A percentile compares a stretch with the other conserved stretches of the same genome.
Evolutionary conservation across 2,113 vertebrate genomes (phyloP).

Genomic region (Himantopus leucocephalus): DNA sequence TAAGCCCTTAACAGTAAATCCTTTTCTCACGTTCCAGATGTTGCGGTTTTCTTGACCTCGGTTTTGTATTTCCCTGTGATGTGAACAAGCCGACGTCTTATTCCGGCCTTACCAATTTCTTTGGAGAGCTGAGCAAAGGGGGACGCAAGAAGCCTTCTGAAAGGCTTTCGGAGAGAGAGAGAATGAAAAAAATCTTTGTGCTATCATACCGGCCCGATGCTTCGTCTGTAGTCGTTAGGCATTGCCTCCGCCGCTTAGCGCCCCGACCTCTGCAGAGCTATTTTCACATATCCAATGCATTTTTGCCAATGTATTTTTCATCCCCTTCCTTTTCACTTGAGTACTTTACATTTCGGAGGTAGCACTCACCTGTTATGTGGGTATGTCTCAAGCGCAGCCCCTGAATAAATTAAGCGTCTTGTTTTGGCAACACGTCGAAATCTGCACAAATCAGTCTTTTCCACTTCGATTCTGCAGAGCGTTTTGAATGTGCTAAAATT

Average conservation of each 20-base stretch:
- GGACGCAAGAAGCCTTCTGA: not conserved
- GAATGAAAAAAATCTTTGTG: not conserved
- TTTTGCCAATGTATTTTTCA: conserved; percentile 46
- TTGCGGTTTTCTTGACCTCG: conserved; percentile 76
- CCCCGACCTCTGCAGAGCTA: not conserved
- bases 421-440: not conserved
- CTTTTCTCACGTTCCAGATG: conserved; percentile 81
- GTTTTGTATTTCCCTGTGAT: conserved; percentile 72
- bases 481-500: conserved; percentile 10
- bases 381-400: not conserved
- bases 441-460: conserved; percentile 5
- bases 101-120: not conserved
- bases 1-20: conserved; percentile 79
- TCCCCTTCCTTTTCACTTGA: not conserved
- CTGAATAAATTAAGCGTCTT: conserved; percentile 37
- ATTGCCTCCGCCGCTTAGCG: not conserved
- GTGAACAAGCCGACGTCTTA: conserved; percentile 52
- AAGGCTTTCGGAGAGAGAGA: not conserved
- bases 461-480: not conserved
- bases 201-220: not conserved
- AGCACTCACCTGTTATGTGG: not conserved
- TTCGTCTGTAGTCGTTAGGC: not conserved
- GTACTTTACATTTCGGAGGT: conserved; percentile 8
- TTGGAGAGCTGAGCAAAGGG: not conserved
- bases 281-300: not conserved